Base-by-base conservation (phyloP, 2,888 invertebrate species). In the Hirtodrosophila histrioides region DNA sequence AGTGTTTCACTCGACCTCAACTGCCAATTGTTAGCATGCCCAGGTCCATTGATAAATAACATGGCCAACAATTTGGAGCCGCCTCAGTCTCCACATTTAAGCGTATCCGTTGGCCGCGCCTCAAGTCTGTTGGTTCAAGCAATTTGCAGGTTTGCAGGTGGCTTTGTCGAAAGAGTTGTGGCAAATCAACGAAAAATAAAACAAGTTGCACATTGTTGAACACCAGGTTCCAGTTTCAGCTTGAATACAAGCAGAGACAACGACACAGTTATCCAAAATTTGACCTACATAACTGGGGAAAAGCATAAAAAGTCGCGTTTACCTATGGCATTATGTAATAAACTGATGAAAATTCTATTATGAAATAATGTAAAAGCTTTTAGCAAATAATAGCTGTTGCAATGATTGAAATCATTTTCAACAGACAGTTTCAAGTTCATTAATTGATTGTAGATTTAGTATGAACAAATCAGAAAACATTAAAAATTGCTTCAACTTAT, bases 81-180 rank as follows among this genome's bases (percentile, higher is more conserved):
- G 27, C 31, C 56, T 58, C 23, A 55, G 53, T 43, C 65, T 35
- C 41, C 55, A 40, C 31, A 23, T 37, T 54, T 12, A 43, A 45
- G 24, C 33, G 45, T 50, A 51, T 54, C 60, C 40, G 35, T 43
- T 46, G 49, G 73, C 73, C 74, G 50, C 77, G 49, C 61, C 74
- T 72, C 53, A 37, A 46, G 51, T 35, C 48, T 57, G 70, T 70
- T 66, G 66, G 61, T 62, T 27, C 69, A 72, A 65, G 24, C 62
- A 57, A 75, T 77, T 77, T 51, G 77, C 77, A 78, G 77, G 69
- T 77, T 77, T 51, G 77, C 77, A 78, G 77, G 69, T 80, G 81
- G 69, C 61, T 63, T 60, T 56, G 57, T 63, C 63, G 44, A 67
- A 51, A 56, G 49, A 54, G 40, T 33, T 55, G 63, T 69, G 71